Evolutionary conservation across 2,797 vertebrate species (phyloP), one percentile per base, ranked within the genome.

Genomic region (Orientallactaga sibirica): DNA sequence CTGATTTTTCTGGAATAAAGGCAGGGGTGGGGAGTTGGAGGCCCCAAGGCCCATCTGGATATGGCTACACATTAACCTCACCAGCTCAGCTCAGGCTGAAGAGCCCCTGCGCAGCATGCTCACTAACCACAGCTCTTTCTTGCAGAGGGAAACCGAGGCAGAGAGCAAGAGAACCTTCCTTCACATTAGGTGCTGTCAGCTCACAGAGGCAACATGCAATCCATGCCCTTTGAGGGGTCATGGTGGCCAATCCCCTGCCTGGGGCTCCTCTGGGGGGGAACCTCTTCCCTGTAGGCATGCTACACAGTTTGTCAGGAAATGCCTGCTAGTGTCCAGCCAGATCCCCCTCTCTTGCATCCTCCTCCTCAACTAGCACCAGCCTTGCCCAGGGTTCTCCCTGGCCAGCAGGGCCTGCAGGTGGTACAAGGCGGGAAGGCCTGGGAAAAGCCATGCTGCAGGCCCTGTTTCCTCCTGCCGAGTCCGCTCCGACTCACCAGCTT

Each of bases 1-100:
- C 93, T 87, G 81, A 80, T 62, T 88, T 85, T 81, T 71, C 92
- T 94, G 90, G 92, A 95, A 86, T 92, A 85, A 70, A 95, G 66
- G 74, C 71, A 48, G n/a, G 19, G 10, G 29, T 16, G 66, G 73
- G 61, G 74, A 58, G 55, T 58, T 14, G 11, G 14, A 58, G 55
- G 48, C 20, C 27, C 70, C n/a, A 18, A 27, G 29, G 68, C 20
- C 75, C 85, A 55, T 90, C 78, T 88, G 78, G 84, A n/a, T 18
- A 5, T 2, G 11, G 43, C n/a, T 10, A 6, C 1, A 0, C 73
- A 5, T 43, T 64, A 92, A 76, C 25, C 5, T 78, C 79, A 22
- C 19, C 61, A 18, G 52, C 71, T 16, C 18, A 6, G 61, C 6
- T 15, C 3, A 8, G 20, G 25, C 25, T 29, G 52, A 74, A 70